These are phyloP conservation scores for Oryzias dopingdopingensis DNA, from an alignment of 2,797 vertebrate genomes.

Conservation along the genomic window DNA sequence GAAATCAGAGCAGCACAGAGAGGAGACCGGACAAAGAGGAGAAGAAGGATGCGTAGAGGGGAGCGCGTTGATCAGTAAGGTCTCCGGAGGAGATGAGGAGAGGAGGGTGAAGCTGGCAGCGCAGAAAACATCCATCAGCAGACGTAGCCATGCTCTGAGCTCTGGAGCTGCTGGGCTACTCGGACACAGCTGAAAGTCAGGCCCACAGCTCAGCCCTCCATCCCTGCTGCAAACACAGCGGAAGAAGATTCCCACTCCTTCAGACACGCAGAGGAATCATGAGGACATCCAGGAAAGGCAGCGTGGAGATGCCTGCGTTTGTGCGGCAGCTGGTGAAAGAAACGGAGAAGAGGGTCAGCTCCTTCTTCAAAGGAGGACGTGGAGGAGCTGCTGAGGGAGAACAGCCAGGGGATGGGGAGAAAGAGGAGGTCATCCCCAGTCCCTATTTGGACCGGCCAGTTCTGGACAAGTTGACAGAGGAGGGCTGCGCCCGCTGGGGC, in stretches of 20 bases:
- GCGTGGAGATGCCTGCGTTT: constrained; percentile 79
- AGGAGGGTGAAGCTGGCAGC: constrained; percentile 52
- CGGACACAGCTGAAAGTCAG: constrained; percentile 52
- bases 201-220: constrained; percentile 35
- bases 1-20: constrained; percentile 58
- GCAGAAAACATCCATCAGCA: constrained; percentile 58
- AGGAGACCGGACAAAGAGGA: constrained; percentile 44
- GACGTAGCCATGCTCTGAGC: constrained; percentile 70
- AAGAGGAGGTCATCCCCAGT: constrained; percentile 69
- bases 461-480: constrained; percentile 77
- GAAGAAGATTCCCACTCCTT: constrained; percentile 28
- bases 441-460: constrained; percentile 77
- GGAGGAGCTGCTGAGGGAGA: constrained; percentile 68
- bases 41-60: constrained; percentile 54
- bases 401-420: constrained; percentile 52
- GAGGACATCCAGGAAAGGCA: constrained; percentile 77
- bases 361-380: constrained; percentile 77
- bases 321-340: constrained; percentile 81
- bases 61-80: constrained; percentile 50
- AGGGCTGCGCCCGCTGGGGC: constrained; percentile 70
- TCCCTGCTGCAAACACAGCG: constrained; percentile 25
- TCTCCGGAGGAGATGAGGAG: constrained; percentile 51
- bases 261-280: constrained; percentile 48
- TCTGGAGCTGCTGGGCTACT: constrained; percentile 60
- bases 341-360: constrained; percentile 81